Evolutionary conservation across 92 coral and sea anemone species (phyloP).

Genomic region (Parazoanthus darwini): DNA sequence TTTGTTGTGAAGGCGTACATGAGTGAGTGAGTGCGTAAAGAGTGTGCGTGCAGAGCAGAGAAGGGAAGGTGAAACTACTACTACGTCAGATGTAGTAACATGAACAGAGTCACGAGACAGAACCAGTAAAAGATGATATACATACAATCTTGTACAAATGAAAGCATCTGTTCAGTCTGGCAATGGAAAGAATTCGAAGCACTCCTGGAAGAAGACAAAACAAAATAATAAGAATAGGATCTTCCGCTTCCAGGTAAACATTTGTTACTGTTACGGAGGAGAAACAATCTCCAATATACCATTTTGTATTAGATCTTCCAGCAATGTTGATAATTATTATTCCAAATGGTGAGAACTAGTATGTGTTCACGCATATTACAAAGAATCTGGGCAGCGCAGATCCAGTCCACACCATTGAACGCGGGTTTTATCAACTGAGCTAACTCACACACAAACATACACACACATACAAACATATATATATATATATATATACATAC

Average conservation of each 20-base stretch:
- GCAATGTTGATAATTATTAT: too few relatives aligned
- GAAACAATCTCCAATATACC: too few relatives aligned
- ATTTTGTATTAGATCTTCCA: too few relatives aligned
- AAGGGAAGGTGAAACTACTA: neutral
- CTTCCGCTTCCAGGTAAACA: neutral
- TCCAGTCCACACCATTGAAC: too few relatives aligned
- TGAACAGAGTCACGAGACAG: neutral
- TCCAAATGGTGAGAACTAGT: too few relatives aligned
- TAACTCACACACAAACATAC: too few relatives aligned
- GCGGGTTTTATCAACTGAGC: too few relatives aligned
- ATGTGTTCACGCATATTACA: too few relatives aligned
- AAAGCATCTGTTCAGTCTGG: constrained; percentile 73
- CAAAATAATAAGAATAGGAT: neutral
- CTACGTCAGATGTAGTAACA: neutral
- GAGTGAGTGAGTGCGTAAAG: too few relatives aligned
- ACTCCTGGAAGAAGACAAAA: constrained; percentile 59
- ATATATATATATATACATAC: too few relatives aligned
- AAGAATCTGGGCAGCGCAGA: too few relatives aligned
- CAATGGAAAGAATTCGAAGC: constrained; percentile 67
- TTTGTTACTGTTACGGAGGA: neutral
- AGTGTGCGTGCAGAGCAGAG: neutral
- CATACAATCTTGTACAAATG: constrained; percentile 81
- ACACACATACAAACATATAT: too few relatives aligned
- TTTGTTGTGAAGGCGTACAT: neutral
- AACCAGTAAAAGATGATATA: neutral